Conservation (phyloP, 2,797 vertebrate genomes). For the Rhadinocentrus ornatus region DNA sequence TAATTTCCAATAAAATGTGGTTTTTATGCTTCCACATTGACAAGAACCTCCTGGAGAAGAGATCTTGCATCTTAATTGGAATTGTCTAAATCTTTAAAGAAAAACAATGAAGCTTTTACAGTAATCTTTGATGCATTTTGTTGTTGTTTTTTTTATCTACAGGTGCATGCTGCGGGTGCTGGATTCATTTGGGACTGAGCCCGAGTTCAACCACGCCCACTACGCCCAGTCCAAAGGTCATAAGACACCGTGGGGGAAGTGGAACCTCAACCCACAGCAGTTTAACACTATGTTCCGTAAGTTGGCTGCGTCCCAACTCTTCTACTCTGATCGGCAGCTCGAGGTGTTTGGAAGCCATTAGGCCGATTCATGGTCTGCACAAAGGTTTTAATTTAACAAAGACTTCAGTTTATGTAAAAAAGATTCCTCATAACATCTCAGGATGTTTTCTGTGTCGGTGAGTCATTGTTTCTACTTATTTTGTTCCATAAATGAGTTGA, state of each 20-base stretch:
- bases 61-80: too few species aligned
- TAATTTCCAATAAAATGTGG: too few species aligned
- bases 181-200: conserved; percentile 98
- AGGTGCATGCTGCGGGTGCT: conserved; percentile 98
- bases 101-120: not conserved
- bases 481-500: conserved; percentile 6
- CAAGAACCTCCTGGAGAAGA: too few species aligned
- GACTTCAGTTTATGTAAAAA: conserved; percentile 2
- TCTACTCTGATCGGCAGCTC: too few species aligned
- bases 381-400: conserved; percentile 1
- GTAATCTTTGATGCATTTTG: not conserved
- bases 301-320: conserved; percentile 64
- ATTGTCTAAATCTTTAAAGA: too few species aligned
- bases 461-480: not conserved
- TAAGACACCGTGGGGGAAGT: conserved; percentile 99
- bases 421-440: not conserved
- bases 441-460: not conserved
- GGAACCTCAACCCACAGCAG: conserved; percentile 99
- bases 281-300: conserved; percentile 99
- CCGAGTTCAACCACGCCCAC: conserved; percentile 98
- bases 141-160: not conserved
- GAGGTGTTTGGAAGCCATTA: not conserved
- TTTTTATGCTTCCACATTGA: too few species aligned
- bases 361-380: not conserved
- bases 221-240: conserved; percentile 98